These are phyloP conservation scores for Hydrocynus forskahlii DNA, from an alignment of 2,797 vertebrate species.

Conservation along the genomic window DNA sequence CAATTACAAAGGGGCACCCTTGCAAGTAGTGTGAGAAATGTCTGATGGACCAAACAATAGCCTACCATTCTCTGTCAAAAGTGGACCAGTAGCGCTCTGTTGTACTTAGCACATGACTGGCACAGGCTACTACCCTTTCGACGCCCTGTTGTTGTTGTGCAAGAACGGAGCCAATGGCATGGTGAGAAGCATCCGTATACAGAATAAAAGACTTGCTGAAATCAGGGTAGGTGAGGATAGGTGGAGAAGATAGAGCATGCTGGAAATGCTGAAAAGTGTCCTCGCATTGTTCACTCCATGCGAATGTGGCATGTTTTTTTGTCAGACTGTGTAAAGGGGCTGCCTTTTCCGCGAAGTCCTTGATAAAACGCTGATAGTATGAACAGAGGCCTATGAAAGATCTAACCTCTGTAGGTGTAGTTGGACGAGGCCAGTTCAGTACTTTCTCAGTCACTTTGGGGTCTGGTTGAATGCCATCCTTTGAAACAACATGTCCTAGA, in stretches of 20 bases:
- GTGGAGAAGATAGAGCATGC: neutral
- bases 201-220: conserved; percentile 19
- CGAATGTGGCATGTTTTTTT: neutral
- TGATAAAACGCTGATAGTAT: conserved; percentile 32
- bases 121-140: conserved; percentile 35
- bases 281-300: neutral
- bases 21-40: conserved; percentile 17
- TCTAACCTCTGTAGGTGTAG: conserved; percentile 16
- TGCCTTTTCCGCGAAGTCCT: conserved; percentile 3
- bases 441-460: conserved; percentile 19
- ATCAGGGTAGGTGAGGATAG: conserved; percentile 27
- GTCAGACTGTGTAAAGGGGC: conserved; percentile 7
- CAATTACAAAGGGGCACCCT: conserved; percentile 24
- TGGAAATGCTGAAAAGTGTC: conserved; percentile 4
- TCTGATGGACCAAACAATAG: conserved; percentile 4
- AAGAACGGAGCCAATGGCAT: conserved; percentile 17
- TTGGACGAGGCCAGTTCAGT: conserved; percentile 5
- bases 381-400: conserved; percentile 40
- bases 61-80: conserved; percentile 24
- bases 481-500: too few relatives aligned
- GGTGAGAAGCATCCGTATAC: conserved; percentile 25
- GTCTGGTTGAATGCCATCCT: too few relatives aligned
- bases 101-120: conserved; percentile 23
- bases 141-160: conserved; percentile 16
- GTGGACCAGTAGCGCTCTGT: conserved; percentile 1